Evolutionary conservation across 2,888 invertebrate species (phyloP).

Genomic region (Blera fallax): DNA sequence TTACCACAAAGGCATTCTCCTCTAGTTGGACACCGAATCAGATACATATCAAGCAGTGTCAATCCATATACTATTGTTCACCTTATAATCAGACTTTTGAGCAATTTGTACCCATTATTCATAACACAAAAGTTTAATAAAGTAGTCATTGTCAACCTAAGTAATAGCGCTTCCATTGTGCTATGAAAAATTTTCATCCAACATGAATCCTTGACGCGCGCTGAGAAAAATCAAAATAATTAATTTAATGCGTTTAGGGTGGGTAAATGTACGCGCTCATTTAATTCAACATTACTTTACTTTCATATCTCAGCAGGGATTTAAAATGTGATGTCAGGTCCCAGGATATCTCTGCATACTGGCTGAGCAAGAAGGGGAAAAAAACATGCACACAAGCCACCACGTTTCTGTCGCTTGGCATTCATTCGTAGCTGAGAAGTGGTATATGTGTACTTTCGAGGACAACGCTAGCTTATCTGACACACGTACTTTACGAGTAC

Average conservation of each 20-base stretch:
- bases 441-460: constrained; percentile 2
- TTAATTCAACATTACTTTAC: constrained; percentile 35
- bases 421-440: constrained; percentile 12
- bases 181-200: background rate
- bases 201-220: background rate
- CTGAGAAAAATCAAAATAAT: constrained; percentile 41
- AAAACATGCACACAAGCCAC: background rate
- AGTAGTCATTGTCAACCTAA: constrained; percentile 1
- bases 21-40: no score
- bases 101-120: background rate
- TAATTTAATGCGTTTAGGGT: constrained; percentile 36
- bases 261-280: constrained; percentile 31
- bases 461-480: constrained; percentile 25
- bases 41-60: no score
- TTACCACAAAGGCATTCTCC: no score
- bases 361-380: background rate
- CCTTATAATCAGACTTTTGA: background rate
- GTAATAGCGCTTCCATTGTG: background rate
- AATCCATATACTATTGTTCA: no score
- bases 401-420: constrained; percentile 11
- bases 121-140: constrained; percentile 1
- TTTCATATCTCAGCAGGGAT: constrained; percentile 33
- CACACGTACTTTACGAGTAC: constrained; percentile 19
- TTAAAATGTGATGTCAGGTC: constrained; percentile 28
- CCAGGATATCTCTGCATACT: constrained; percentile 9